phyloP scores from a whole-genome alignment of 92 coral and sea anemone genomes.

The Diadumene lineata region DNA sequence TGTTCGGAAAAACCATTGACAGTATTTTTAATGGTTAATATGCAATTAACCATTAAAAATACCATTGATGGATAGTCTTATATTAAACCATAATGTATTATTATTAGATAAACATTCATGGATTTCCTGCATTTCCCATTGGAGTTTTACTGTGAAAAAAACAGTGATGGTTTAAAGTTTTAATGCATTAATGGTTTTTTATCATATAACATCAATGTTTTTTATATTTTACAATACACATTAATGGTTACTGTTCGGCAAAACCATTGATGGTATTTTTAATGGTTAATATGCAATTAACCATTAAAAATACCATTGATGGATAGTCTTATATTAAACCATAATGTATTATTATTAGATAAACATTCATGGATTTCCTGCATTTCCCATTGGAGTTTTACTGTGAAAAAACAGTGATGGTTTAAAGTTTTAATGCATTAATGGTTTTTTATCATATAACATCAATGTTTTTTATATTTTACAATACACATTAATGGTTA shows the following conservation, averaged over 20 bases:
- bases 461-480: constrained; percentile 1
- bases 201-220: neutral
- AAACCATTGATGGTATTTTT: neutral
- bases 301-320: neutral
- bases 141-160: too few relatives aligned
- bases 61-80: neutral
- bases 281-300: constrained; percentile 1
- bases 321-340: neutral
- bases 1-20: too few relatives aligned
- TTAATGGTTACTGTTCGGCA: too few relatives aligned
- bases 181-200: neutral
- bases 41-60: neutral
- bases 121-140: neutral
- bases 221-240: too few relatives aligned
- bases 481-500: constrained; percentile 28
- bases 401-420: constrained; percentile 7
- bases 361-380: constrained; percentile 13
- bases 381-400: constrained; percentile 5
- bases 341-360: constrained; percentile 13
- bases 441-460: constrained; percentile 11
- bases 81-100: constrained; percentile 4
- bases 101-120: constrained; percentile 17
- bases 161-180: too few relatives aligned
- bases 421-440: constrained; percentile 8
- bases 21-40: neutral